Evolutionary conservation across 2,797 vertebrate genomes (phyloP).

Genomic region (Acanthurus tractus): DNA sequence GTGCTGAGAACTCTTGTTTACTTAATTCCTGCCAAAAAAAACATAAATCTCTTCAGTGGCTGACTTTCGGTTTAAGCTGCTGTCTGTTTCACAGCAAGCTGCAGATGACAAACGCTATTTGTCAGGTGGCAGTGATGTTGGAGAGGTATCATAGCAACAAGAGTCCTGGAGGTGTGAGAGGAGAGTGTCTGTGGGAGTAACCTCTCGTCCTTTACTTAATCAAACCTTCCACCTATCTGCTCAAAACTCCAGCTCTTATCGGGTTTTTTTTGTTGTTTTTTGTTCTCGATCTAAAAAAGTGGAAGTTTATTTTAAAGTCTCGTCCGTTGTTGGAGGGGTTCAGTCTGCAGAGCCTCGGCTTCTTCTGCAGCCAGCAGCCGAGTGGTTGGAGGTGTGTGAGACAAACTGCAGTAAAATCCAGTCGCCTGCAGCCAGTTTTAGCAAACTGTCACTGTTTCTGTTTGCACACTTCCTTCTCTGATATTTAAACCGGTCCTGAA

Average conservation of each 20-base stretch:
- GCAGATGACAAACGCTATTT: conserved; percentile 26
- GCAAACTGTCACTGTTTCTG: no score
- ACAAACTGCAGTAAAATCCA: no score
- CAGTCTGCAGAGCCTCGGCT: no score
- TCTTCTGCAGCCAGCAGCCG: no score
- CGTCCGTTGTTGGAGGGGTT: no score
- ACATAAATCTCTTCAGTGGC: neutral
- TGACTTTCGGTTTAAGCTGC: conserved; percentile 7
- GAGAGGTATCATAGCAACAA: conserved; percentile 39
- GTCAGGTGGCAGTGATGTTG: conserved; percentile 29
- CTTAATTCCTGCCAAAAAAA: neutral
- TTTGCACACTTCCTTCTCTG: no score
- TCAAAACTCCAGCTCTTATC: neutral
- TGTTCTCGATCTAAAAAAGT: no score
- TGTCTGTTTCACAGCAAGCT: conserved; percentile 19
- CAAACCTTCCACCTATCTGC: neutral
- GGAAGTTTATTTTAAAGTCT: no score
- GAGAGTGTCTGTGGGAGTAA: neutral
- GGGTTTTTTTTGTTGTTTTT: neutral
- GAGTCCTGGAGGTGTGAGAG: neutral
- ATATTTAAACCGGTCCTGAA: no score
- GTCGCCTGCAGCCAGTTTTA: no score
- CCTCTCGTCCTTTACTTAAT: conserved; percentile 16
- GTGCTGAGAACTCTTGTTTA: neutral
- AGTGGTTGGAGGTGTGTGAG: no score